Conservation (phyloP, 2,797 vertebrate species). For the Amblyraja radiata region DNA sequence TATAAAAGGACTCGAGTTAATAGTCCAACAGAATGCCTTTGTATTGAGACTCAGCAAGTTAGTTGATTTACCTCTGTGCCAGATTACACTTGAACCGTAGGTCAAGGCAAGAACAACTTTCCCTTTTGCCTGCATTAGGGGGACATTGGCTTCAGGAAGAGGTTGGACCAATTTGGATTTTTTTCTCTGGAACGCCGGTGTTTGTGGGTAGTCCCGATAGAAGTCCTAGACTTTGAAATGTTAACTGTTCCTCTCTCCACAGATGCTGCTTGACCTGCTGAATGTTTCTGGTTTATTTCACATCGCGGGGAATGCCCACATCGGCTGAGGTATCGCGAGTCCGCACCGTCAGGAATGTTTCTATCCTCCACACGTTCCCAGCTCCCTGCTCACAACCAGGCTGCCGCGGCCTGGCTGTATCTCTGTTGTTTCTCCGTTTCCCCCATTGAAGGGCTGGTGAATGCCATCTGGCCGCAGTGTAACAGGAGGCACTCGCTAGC, state of each 20-base stretch:
- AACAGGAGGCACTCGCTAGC: not conserved
- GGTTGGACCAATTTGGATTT: too few relatives aligned
- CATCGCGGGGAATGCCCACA: not conserved
- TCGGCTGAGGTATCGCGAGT: not conserved
- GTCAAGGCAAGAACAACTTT: not conserved
- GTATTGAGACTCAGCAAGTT: not conserved
- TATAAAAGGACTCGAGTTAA: not conserved
- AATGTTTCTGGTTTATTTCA: too few relatives aligned
- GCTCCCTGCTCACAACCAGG: not conserved
- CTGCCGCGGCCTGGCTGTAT: not conserved
- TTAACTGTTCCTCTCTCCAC: too few relatives aligned
- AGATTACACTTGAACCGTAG: not conserved
- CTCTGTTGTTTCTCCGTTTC: not conserved
- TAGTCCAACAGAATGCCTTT: not conserved
- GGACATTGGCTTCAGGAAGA: too few relatives aligned
- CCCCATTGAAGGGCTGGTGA: not conserved
- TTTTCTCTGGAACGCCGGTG: too few relatives aligned
- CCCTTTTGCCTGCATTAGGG: too few relatives aligned
- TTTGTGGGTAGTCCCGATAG: too few relatives aligned
- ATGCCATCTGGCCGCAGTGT: not conserved
- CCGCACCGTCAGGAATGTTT: not conserved
- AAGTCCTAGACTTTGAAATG: too few relatives aligned
- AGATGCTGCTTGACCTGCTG: too few relatives aligned
- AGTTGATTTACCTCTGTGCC: not conserved
- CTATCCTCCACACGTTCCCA: not conserved